phyloP scores from a whole-genome alignment of 2,797 vertebrate genomes.

The Ateles fusciceps region DNA sequence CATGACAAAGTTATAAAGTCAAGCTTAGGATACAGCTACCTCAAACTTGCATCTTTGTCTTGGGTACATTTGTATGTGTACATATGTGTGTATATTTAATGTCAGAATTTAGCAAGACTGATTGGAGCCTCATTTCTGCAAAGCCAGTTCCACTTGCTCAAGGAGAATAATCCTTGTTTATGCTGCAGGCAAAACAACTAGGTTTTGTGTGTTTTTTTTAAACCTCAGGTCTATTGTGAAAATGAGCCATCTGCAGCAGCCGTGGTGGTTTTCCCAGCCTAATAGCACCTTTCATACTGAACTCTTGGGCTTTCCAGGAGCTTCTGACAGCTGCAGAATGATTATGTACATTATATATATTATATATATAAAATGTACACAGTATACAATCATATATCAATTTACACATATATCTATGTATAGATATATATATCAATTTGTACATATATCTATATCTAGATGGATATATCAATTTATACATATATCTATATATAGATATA shows the following conservation, averaged over 20 bases:
- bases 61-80: neutral
- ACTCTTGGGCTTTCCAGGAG: slow-evolving; percentile 79
- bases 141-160: slow-evolving; percentile 82
- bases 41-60: neutral
- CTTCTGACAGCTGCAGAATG: slow-evolving; percentile 80
- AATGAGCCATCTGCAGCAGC: slow-evolving; percentile 86
- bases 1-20: neutral
- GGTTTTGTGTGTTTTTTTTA: slow-evolving; percentile 73
- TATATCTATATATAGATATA: too few species aligned
- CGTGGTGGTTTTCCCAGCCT: slow-evolving; percentile 82
- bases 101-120: slow-evolving; percentile 77
- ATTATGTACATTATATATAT: slow-evolving; percentile 21
- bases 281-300: slow-evolving; percentile 83
- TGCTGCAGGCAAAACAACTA: slow-evolving; percentile 86
- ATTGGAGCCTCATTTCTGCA: slow-evolving; percentile 75
- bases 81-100: slow-evolving; percentile 46
- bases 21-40: neutral
- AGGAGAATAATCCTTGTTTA: slow-evolving; percentile 85
- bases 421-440: too few species aligned
- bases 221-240: slow-evolving; percentile 84
- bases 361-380: neutral
- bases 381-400: too few species aligned
- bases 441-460: too few species aligned
- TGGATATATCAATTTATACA: too few species aligned
- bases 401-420: too few species aligned